Base-by-base conservation (phyloP, 2,797 vertebrate species). In the Lindbergichthys nudifrons region DNA sequence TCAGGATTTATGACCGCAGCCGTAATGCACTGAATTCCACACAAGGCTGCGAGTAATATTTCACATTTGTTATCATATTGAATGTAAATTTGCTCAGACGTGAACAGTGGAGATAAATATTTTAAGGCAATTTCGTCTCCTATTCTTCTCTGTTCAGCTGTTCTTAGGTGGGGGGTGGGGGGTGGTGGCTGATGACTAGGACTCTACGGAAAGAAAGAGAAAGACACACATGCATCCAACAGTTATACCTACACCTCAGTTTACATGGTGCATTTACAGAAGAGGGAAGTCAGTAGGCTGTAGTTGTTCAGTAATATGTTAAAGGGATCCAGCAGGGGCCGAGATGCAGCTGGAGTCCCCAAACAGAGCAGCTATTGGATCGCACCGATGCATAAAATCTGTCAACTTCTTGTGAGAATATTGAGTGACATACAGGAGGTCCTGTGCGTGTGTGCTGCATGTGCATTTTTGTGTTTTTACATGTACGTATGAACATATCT, bases 1-100 rank as follows among this genome's bases (percentile, higher is more conserved):
- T 81, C 73, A 80, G 90, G 94, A 95, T 95, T 95, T 93, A 95
- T 93, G 92, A 80, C 70, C 39, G 2, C 50, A 47, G 80, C 77
- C 23, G 82, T 94, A 93, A 94, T 90, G 86, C 87, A 89, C 85
- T 84, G 90, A 92, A 92, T 92, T 92, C 87, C 52, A 92, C 92
- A 90, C 86, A 86, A 90, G 91, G 88, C 92, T 87, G 87, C 71
- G 82, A 92, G 93, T 93, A 91, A 94, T 95, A 94, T 93, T 94
- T 95, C 92, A 95, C 83, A 78, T 92, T 93, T 94, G 92, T 94
- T 94, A 93, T 95, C 89, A 88, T 92, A 93, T 92, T 75, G 87
- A 88, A 91, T 82, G 89, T 94, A 94, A 93, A 95, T 95, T 93
- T 92, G 86, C 89, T 75, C 80, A 85, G 92, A 93, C 87, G 51